Conservation (phyloP, 2,888 invertebrate genomes). For the Epicampocera succincta region DNA sequence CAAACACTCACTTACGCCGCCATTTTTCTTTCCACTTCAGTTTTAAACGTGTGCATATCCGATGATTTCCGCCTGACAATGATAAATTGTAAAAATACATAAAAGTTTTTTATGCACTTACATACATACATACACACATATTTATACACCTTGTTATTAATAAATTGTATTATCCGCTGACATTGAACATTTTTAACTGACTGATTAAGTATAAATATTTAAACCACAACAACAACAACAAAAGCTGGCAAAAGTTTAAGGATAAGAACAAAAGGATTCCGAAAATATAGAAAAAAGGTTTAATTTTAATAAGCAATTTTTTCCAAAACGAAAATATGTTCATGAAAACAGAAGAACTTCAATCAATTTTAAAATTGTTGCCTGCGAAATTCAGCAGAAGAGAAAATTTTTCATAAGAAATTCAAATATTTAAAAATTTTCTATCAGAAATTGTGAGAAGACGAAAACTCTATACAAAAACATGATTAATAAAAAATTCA, state of each 20-base stretch:
- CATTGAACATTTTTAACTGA: constrained; percentile 58
- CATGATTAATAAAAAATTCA: no score
- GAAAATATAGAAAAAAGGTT: no score
- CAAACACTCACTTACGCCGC: neutral
- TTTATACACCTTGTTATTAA: constrained; percentile 34
- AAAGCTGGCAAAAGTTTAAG: neutral
- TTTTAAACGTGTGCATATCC: constrained; percentile 53
- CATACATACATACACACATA: constrained; percentile 2
- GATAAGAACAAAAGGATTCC: no score
- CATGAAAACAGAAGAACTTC: no score
- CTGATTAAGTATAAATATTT: constrained; percentile 51
- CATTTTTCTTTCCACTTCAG: constrained; percentile 5
- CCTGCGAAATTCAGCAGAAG: no score
- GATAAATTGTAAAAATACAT: constrained; percentile 62
- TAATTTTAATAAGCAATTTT: no score
- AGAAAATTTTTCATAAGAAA: no score
- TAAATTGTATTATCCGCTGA: constrained; percentile 48
- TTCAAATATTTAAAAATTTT: no score
- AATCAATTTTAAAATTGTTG: no score
- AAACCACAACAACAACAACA: constrained; percentile 24
- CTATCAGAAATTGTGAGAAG: no score
- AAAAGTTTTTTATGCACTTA: constrained; percentile 5
- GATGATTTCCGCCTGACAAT: constrained; percentile 65
- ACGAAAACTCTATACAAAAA: no score
- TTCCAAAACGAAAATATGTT: no score